Percentiles rank a stretch among this genome's conserved stretches.
phyloP scores from a whole-genome alignment of 37 sponge, comb jelly and placozoan species.

The Diacarnus erythraeanus region DNA sequence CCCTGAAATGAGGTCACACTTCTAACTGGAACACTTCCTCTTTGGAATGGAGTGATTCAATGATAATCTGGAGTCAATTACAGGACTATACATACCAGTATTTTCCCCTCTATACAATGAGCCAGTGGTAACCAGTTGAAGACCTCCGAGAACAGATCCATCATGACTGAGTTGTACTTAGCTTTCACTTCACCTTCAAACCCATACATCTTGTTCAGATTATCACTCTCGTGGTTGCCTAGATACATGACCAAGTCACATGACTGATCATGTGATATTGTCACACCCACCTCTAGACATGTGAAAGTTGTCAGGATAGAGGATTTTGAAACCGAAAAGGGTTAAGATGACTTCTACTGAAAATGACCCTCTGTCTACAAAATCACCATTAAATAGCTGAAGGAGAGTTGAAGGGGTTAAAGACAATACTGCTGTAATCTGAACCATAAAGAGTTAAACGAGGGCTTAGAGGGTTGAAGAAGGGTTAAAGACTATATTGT shows the following conservation, averaged over 20 bases:
- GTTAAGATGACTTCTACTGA: conserved; percentile 93
- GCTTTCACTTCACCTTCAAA: conserved; percentile 96
- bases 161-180: conserved; percentile 88
- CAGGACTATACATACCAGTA: conserved; percentile 91
- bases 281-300: conserved; percentile 82
- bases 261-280: neutral
- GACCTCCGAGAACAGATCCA: conserved; percentile 92
- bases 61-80: no score
- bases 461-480: neutral
- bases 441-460: neutral
- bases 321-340: conserved; percentile 91
- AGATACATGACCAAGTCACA: conserved; percentile 4
- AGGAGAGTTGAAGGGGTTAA: neutral
- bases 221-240: conserved; percentile 97
- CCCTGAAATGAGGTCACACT: neutral
- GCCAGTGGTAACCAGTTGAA: conserved; percentile 96
- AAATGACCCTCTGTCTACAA: conserved; percentile 98
- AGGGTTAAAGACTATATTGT: neutral
- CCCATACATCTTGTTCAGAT: conserved; percentile 98
- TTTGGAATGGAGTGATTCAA: no score
- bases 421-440: neutral
- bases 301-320: conserved; percentile 90
- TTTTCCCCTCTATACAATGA: conserved; percentile 75
- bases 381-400: conserved; percentile 98
- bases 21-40: no score